phyloP scores from a whole-genome alignment of 1,140 invertebrate genomes.

The Colletes latitarsis region DNA sequence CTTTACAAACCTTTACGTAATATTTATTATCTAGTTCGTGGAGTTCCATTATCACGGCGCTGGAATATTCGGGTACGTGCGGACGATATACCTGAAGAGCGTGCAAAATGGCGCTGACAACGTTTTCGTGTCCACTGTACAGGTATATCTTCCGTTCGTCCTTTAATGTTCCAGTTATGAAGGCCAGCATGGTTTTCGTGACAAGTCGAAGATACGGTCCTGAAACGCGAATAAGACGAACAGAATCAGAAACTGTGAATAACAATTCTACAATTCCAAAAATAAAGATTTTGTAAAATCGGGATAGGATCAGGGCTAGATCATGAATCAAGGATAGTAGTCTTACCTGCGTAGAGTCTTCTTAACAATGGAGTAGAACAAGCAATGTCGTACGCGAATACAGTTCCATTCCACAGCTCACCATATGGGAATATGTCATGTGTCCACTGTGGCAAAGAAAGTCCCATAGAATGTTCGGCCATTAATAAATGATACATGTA shows the following conservation, averaged over 20 bases:
- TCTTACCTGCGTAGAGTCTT: slow-evolving; percentile 77
- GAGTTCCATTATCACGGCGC: slow-evolving; percentile 77
- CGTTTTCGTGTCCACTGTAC: slow-evolving; percentile 87
- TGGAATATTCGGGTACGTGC: slow-evolving; percentile 82
- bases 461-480: slow-evolving; percentile 69
- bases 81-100: slow-evolving; percentile 84
- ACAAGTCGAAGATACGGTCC: slow-evolving; percentile 83
- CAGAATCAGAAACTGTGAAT: background rate
- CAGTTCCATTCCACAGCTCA: slow-evolving; percentile 78
- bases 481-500: slow-evolving; percentile 81
- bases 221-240: slow-evolving; percentile 54
- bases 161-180: slow-evolving; percentile 69
- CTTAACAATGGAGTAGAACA: slow-evolving; percentile 78
- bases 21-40: slow-evolving; percentile 62
- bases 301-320: background rate
- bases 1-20: slow-evolving; percentile 80
- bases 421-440: slow-evolving; percentile 76
- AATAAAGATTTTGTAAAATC: background rate
- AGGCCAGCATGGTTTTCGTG: slow-evolving; percentile 76
- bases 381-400: slow-evolving; percentile 78
- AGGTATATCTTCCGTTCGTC: slow-evolving; percentile 81
- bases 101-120: slow-evolving; percentile 84
- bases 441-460: slow-evolving; percentile 78
- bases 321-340: background rate
- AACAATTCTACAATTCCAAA: background rate